Evolutionary conservation across 2,888 invertebrate genomes (phyloP).

Genomic region (Fragum sueziense): DNA sequence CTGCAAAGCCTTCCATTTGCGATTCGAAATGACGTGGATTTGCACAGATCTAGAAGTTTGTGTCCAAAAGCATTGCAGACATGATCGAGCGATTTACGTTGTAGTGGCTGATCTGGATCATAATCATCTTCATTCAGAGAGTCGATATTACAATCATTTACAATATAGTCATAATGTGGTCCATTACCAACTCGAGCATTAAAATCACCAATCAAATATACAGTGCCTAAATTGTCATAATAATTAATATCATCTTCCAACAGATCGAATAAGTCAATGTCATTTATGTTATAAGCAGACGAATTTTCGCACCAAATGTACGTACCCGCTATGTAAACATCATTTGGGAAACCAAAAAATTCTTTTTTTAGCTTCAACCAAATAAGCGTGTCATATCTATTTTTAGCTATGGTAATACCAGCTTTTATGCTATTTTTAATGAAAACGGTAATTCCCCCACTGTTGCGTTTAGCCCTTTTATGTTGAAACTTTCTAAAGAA

Average conservation of each 20-base stretch:
- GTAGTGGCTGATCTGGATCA: not conserved
- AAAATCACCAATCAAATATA: slow-evolving; percentile 41
- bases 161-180: not conserved
- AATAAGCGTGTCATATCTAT: not conserved
- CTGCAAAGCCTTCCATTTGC: slow-evolving; percentile 9
- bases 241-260: slow-evolving; percentile 29
- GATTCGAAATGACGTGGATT: slow-evolving; percentile 12
- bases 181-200: slow-evolving; percentile 33
- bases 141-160: not conserved
- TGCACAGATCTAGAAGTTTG: slow-evolving; percentile 11
- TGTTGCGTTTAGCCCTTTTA: slow-evolving; percentile 1
- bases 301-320: slow-evolving; percentile 31
- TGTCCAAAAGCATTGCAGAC: not conserved
- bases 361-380: slow-evolving; percentile 4
- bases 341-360: not conserved
- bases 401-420: not conserved
- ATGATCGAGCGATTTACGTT: not conserved
- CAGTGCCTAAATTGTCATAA: slow-evolving; percentile 24
- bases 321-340: slow-evolving; percentile 3
- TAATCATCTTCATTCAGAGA: slow-evolving; percentile 5
- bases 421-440: not conserved
- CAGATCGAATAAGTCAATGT: slow-evolving; percentile 31
- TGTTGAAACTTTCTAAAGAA: slow-evolving; percentile 10
- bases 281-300: slow-evolving; percentile 25
- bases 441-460: slow-evolving; percentile 11